These are phyloP conservation scores for Peromyscus aztecus DNA, from an alignment of 2,797 vertebrate genomes.

Conservation along the genomic window DNA sequence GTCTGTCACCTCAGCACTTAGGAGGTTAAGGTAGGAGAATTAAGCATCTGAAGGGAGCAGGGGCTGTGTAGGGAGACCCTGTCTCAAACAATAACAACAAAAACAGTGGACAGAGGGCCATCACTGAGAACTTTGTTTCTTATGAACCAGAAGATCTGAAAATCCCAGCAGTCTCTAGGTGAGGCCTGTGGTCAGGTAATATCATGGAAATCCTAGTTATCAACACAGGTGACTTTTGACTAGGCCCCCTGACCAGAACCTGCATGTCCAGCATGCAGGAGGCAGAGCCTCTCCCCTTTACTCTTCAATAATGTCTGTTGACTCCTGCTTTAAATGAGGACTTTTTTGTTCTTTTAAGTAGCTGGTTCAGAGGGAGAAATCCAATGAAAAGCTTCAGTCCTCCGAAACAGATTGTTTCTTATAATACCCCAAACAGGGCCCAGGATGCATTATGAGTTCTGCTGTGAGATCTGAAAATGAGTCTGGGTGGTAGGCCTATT, in stretches of 20 bases:
- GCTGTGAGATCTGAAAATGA: constrained; percentile 47
- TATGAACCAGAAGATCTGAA: background rate
- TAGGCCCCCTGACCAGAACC: background rate
- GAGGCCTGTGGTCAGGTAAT: background rate
- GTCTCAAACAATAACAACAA: background rate
- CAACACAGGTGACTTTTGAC: background rate
- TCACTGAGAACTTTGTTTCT: background rate
- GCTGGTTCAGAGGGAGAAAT: background rate
- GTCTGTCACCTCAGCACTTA: background rate
- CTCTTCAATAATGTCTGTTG: background rate
- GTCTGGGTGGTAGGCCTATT: constrained; percentile 73
- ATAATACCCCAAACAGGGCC: background rate
- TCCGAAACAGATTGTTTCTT: constrained; percentile 57
- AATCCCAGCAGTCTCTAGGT: background rate
- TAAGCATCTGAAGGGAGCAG: too few species aligned
- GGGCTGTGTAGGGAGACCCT: background rate
- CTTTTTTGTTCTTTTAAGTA: background rate
- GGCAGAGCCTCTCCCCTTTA: background rate
- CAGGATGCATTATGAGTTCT: background rate
- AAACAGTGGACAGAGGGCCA: background rate
- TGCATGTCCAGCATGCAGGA: background rate
- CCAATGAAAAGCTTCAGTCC: constrained; percentile 26
- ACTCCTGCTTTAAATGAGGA: background rate
- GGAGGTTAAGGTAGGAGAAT: background rate
- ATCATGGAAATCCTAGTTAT: background rate